Base-by-base conservation (phyloP, 2,113 vertebrate genomes). In the Oncorhynchus kisutch region DNA sequence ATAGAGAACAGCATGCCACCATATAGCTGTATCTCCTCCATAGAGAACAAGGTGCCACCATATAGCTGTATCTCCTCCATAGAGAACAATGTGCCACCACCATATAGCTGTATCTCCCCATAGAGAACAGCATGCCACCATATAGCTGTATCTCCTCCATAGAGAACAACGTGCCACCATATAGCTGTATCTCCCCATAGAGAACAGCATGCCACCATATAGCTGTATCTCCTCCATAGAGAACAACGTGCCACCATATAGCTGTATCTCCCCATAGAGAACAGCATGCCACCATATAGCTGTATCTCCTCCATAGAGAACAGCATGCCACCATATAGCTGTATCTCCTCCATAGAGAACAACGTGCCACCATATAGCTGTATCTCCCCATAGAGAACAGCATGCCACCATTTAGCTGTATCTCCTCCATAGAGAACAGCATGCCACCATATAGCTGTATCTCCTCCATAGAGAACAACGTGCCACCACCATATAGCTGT, bases 201-300 rank as follows among this genome's bases (percentile, higher is more conserved):
- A 81, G 78, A 85, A 67, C 34, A 34, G 84, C 76, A 86, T 89
- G 79, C 75, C 75, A 24, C 71, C 59, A 83, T 83, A 90, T 74
- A 80, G 34, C 34, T 2, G 39, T 9, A 5, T 70, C 78, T 24
- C 85, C 82, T 25, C 83, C 34, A 22, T 67, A 9, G 39, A 66
- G 18, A 34, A 75, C 20, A 71, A 25, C 13, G 57, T 13, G 11
- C 48, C 67, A 76, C 48, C 70, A 76, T 73, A 73, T 64, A 84
- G 88, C n/a, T n/a, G n/a, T n/a, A n/a, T n/a, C n/a, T n/a, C n/a
- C n/a, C n/a, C n/a, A n/a, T n/a, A n/a, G n/a, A n/a, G n/a, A n/a
- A n/a, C n/a, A n/a, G n/a, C n/a, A n/a, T n/a, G n/a, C 74, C 75
- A 24, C 71, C 57, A 82, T 81, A 72, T 84, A 82, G 86, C 31